Percentiles rank a stretch among this genome's conserved stretches.
These are phyloP conservation scores for Uropsilus gracilis DNA, from an alignment of 2,113 vertebrate genomes.

Conservation along the genomic window DNA sequence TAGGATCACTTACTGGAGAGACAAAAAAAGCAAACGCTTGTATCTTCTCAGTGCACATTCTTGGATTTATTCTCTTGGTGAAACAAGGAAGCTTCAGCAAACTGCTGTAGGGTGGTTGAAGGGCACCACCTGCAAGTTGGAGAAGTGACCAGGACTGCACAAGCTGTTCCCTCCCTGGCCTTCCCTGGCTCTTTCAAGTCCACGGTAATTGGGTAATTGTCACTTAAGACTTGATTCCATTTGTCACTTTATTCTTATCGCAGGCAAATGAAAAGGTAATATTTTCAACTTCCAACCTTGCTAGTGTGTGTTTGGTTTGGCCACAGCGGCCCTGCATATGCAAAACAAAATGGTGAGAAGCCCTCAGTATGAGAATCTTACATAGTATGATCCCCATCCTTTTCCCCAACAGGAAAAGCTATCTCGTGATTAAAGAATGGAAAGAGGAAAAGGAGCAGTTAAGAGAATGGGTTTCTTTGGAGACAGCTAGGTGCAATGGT, in stretches of 20 bases:
- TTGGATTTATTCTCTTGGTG: background rate
- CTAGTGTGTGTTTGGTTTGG: constrained; percentile 6
- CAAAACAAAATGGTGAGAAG: background rate
- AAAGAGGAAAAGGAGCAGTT: background rate
- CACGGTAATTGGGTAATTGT: background rate
- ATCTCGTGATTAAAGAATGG: background rate
- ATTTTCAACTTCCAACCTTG: background rate
- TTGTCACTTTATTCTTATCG: constrained; percentile 24
- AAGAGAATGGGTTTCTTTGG: background rate
- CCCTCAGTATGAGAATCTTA: background rate
- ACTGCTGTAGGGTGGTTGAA: background rate
- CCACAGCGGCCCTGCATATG: background rate
- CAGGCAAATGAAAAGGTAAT: constrained; percentile 7
- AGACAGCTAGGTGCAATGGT: constrained; percentile 51
- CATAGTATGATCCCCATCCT: background rate
- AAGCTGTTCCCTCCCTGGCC: background rate
- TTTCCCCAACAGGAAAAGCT: background rate
- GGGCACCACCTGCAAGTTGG: background rate
- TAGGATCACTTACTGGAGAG: background rate
- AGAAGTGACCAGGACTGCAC: background rate
- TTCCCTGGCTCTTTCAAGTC: background rate
- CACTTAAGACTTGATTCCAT: background rate
- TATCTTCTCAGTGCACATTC: background rate
- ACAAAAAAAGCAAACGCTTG: background rate
- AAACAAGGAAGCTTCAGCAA: background rate